Percentiles rank a stretch among this genome's conserved stretches.
phyloP scores from a whole-genome alignment of 2,113 vertebrate species.

The Polypterus bichir region DNA sequence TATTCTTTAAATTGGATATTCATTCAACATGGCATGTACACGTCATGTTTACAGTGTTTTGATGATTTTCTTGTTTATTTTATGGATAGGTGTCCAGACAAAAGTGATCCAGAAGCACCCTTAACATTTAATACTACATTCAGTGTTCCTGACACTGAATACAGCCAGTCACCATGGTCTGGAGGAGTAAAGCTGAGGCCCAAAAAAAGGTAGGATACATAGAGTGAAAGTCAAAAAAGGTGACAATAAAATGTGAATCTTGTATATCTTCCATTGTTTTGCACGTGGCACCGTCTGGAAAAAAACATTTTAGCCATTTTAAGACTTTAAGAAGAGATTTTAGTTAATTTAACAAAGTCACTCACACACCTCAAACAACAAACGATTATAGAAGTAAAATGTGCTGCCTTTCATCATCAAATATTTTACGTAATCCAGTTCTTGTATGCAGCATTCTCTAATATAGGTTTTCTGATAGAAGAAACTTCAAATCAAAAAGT shows the following conservation, averaged over 20 bases:
- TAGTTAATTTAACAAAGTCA: too few relatives aligned
- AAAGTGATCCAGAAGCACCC: slow-evolving; percentile 16
- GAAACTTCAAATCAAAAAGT: neutral
- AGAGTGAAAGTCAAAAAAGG: too few relatives aligned
- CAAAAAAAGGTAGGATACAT: slow-evolving; percentile 42
- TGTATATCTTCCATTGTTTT: too few relatives aligned
- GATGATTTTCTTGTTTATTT: slow-evolving; percentile 3
- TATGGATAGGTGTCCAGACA: slow-evolving; percentile 41
- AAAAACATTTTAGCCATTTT: too few relatives aligned
- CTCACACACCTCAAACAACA: too few relatives aligned
- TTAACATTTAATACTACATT: neutral
- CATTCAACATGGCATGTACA: too few relatives aligned
- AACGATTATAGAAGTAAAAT: too few relatives aligned
- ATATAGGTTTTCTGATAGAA: neutral
- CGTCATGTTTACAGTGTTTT: neutral
- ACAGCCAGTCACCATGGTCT: slow-evolving; percentile 31
- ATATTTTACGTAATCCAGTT: neutral
- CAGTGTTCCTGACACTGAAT: slow-evolving; percentile 22
- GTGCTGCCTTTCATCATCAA: neutral
- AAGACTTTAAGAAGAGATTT: too few relatives aligned
- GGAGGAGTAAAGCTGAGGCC: slow-evolving; percentile 35
- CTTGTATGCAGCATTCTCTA: neutral
- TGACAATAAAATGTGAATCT: too few relatives aligned
- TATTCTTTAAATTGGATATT: too few relatives aligned
- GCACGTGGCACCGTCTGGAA: too few relatives aligned